Percentiles rank a stretch among this genome's conserved stretches.
These are phyloP conservation scores for Bombus affinis DNA, from an alignment of 1,140 invertebrate genomes.

Conservation along the genomic window DNA sequence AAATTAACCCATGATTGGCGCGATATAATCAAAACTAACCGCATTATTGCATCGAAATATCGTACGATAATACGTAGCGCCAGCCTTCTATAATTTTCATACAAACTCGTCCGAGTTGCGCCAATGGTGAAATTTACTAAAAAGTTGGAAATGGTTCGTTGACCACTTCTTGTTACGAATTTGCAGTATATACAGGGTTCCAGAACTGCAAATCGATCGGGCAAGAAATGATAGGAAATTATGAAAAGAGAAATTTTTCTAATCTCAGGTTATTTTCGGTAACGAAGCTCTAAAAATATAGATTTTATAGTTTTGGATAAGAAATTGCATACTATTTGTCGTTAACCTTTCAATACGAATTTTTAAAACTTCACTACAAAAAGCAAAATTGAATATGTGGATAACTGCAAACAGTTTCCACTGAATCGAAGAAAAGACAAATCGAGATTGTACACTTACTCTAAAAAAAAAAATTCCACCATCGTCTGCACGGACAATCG, in stretches of 20 bases:
- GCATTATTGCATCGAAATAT: constrained; percentile 1
- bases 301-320: not conserved
- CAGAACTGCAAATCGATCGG: not conserved
- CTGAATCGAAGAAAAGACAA: not conserved
- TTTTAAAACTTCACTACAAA: not conserved
- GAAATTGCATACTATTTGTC: not conserved
- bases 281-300: fast-evolving
- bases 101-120: not conserved
- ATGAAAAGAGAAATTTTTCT: no score
- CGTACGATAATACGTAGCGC: not conserved
- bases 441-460: not conserved
- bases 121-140: not conserved
- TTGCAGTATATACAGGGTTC: not conserved
- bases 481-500: not conserved
- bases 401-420: not conserved
- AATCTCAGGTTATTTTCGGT: not conserved
- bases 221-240: no score
- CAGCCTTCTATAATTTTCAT: no score
- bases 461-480: not conserved
- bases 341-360: not conserved
- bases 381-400: not conserved
- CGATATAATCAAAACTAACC: not conserved
- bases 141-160: not conserved
- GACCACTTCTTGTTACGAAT: not conserved
- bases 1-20: not conserved